Base-by-base conservation (phyloP, 2,113 vertebrate species). In the Psittacus erithacus region DNA sequence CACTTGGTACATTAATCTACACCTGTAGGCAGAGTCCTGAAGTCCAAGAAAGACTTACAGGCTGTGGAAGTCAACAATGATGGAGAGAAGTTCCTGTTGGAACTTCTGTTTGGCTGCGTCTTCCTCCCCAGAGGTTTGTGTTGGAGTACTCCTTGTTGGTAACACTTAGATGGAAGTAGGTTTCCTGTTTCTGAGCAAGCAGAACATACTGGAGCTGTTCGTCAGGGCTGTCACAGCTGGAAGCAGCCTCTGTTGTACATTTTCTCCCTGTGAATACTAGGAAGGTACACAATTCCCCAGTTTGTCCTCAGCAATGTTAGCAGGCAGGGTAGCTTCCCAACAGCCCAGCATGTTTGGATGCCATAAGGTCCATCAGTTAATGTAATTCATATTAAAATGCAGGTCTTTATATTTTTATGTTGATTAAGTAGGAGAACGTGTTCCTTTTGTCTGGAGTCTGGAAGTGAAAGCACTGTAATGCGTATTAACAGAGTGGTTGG, bases 211-310 rank as follows among this genome's bases (percentile, higher is more conserved):
- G 27, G n/a, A 47, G 10, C 27, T 65, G 24, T 73, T 95, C 35
- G 20, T 43, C 67, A 82, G 35, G 43, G 10, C 46, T 87, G 24
- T 73, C 59, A 35, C 17, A 76, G 39, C 22, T 90, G 59, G 33
- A 71, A 85, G 27, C 39, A 52, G 39, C n/a, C 29, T 76, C 71
- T 75, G 5, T 39, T 76, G 50, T 59, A 16, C 1, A 0, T 59
- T 88, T 94, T 92, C 74, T 87, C 31, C 33, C 28, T 29, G 8
- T 49, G 50, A 67, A 74, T n/a, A 24, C 50, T 39, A 59, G 80
- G 27, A 86, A 88, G 47, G 71, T 14, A 6, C 27, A 65, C 0
- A 0, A 33, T 65, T 70, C 63, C 33, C 23, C 29, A 28, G 10
- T 70, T 81, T 71, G 19, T 41, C 55, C 13, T 86, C 38, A 7